A percentile compares a stretch with the other conserved stretches of the same genome.
Conservation (phyloP, 92 coral and sea anemone species). For the Desmophyllum pertusum region DNA sequence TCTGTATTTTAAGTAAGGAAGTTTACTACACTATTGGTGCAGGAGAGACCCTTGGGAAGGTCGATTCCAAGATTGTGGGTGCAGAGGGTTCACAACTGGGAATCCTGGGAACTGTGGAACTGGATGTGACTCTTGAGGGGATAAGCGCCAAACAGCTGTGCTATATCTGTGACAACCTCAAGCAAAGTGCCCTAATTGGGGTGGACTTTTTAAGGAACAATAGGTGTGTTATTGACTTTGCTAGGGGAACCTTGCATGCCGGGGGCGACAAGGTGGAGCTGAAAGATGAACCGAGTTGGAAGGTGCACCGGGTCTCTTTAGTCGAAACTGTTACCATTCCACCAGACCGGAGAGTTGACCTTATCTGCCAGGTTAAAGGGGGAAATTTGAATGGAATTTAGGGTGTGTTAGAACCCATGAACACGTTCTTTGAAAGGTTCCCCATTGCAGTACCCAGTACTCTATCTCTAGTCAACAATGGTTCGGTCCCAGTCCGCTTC, state of each 20-base stretch:
- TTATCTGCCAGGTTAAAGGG: conserved; percentile 16
- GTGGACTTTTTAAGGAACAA: conserved; percentile 31
- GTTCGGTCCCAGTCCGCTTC: conserved; percentile 26
- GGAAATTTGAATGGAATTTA: conserved; percentile 33
- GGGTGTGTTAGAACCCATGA: conserved; percentile 37
- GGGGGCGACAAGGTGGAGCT: conserved; percentile 14
- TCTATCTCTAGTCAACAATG: conserved; percentile 19
- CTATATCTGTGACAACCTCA: conserved; percentile 40
- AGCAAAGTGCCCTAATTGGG: conserved; percentile 35
- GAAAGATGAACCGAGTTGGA: conserved; percentile 28
- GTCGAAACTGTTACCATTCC: conserved; percentile 30
- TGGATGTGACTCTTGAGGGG: conserved; percentile 16
- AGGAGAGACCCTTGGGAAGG: conserved; percentile 24
- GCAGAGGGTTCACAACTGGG: conserved; percentile 40
- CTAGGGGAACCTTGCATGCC: conserved; percentile 18
- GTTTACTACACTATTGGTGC: conserved; percentile 12
- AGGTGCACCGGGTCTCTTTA: conserved; percentile 40
- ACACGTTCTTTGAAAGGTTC: conserved; percentile 17
- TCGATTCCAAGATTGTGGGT: conserved; percentile 43
- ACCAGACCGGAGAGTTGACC: conserved; percentile 32
- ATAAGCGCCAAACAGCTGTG: conserved; percentile 38
- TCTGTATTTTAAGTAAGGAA: conserved; percentile 5
- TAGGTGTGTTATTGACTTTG: conserved; percentile 37
- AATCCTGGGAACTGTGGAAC: conserved; percentile 40
- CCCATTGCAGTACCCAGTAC: conserved; percentile 35